phyloP scores from a whole-genome alignment of 2,888 invertebrate genomes.

The Hyalella azteca region DNA sequence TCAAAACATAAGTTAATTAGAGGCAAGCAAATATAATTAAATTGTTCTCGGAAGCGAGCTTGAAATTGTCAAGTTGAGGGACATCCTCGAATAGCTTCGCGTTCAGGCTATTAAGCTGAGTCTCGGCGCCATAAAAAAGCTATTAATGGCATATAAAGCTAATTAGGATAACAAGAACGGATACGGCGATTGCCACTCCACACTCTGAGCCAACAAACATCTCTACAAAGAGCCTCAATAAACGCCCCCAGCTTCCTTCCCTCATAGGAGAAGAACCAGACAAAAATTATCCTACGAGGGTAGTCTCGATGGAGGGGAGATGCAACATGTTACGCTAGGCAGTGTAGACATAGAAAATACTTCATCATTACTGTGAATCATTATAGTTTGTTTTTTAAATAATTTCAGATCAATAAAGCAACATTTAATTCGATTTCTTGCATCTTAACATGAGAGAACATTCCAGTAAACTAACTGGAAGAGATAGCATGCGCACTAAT shows the following conservation, averaged over 20 bases:
- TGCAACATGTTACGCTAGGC: too few species aligned
- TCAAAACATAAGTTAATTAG: too few species aligned
- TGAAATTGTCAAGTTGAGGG: background rate
- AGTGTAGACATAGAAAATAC: too few species aligned
- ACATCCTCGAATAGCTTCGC: background rate
- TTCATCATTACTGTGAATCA: too few species aligned
- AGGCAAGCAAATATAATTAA: too few species aligned
- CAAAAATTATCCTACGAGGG: background rate
- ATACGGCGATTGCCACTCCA: slow-evolving; percentile 29
- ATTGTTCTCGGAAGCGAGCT: background rate
- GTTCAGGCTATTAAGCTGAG: slow-evolving; percentile 28
- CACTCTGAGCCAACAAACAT: slow-evolving; percentile 24
- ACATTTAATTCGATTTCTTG: too few species aligned
- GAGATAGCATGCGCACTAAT: too few species aligned
- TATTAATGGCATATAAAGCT: slow-evolving; percentile 32
- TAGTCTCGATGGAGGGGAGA: too few species aligned
- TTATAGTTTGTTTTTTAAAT: too few species aligned
- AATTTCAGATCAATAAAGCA: too few species aligned
- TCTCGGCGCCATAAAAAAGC: background rate
- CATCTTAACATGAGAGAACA: too few species aligned
- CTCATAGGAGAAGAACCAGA: background rate
- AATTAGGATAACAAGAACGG: slow-evolving; percentile 37
- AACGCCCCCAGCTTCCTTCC: background rate
- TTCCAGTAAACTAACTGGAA: too few species aligned
- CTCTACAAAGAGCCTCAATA: slow-evolving; percentile 5